Base-by-base conservation (phyloP, 2,888 invertebrate genomes). In the Gymnoscelis rufifasciata region DNA sequence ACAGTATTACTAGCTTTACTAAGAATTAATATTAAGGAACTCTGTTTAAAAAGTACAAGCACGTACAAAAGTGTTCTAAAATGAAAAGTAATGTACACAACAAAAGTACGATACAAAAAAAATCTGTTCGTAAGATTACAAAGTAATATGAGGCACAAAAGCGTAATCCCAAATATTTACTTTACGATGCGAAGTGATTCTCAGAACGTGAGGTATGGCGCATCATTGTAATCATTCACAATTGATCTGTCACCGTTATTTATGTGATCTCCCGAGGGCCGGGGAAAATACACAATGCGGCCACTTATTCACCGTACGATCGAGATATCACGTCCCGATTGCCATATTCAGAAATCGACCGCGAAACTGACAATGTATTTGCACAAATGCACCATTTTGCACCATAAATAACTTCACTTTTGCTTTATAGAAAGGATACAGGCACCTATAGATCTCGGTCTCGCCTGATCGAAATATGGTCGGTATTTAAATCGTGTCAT, bases 1-100 rank as follows among this genome's bases (percentile, higher is more conserved):
- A 87, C 87, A 87, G 87, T 87, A 87, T 87, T 86, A 87, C 74
- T 87, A 87, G 87, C 81, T 81, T 84, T 84, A 84, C 78, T 83
- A 82, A 83, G 83, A 11, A 72, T 72, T 65, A 73, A 72, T 65
- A 60, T 64, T 63, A 65, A 66, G 66, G 62, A 61, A 59, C 50
- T 60, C 57, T 63, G 55, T 57, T 67, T 60, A 62, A 74, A 62
- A 65, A 61, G 70, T 66, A 68, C 62, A 67, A 56, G 49, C 38
- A 38, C 36, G 19, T 3, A n/a, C n/a, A n/a, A n/a, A n/a, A n/a
- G n/a, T n/a, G 33, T 15, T 4, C 10, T 3, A 35, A 14, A 15
- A 1, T 8, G 8, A 7, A 7, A 35, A 35, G 19, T 28, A 19
- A 19, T 14, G 14, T 12, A 0, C 8, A 14, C 7, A 6, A 35